Base-by-base conservation (phyloP, 2,113 vertebrate genomes). In the Ceratotherium simum region DNA sequence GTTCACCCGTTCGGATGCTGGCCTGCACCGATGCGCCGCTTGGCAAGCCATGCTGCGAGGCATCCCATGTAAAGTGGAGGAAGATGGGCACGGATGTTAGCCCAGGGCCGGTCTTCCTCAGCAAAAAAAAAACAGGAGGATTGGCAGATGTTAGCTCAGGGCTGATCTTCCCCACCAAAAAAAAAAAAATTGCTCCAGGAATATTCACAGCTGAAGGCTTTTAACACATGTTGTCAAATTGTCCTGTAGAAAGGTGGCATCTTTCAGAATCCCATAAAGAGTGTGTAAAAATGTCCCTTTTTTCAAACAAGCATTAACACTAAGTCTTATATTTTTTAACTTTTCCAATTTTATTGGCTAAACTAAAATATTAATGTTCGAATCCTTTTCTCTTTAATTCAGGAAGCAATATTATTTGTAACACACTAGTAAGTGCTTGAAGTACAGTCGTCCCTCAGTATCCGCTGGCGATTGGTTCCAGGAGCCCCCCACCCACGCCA, bases 221-320 rank as follows among this genome's bases (percentile, higher is more conserved):
- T 95, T 65, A 94, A 76, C 46, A 81, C 25, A 39, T 88, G 21
- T 29, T 90, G 31, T 80, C 65, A 96, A 72, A 75, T 42, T 90
- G 39, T 8, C 17, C 36, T 69, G 31, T 29, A 67, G 11, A 83
- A 79, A 48, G 14, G 39, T 64, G 16, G 2, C n/a, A 29, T 65
- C 56, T 42, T 81, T 88, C 29, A 42, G 25, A 89, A 58, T 65
- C 2, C 42, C 51, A 48, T 29, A 56, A 70, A 62, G 62, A 70
- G 8, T 48, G 0, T n/a, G 20, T 29, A 8, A 64, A 85, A 79
- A 95, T 67, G 48, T 36, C n/a, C 17, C 17, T n/a, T 64, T 93
- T 51, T 78, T 83, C 62, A 92, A 84, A 75, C 17, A 48, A 67
- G 13, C 25, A 29, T 25, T 72, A 88, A 75, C 48, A 78, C 4